A percentile compares a stretch with the other conserved stretches of the same genome.
Conservation (phyloP, 2,888 invertebrate genomes). For the Microplitis deprimator region DNA sequence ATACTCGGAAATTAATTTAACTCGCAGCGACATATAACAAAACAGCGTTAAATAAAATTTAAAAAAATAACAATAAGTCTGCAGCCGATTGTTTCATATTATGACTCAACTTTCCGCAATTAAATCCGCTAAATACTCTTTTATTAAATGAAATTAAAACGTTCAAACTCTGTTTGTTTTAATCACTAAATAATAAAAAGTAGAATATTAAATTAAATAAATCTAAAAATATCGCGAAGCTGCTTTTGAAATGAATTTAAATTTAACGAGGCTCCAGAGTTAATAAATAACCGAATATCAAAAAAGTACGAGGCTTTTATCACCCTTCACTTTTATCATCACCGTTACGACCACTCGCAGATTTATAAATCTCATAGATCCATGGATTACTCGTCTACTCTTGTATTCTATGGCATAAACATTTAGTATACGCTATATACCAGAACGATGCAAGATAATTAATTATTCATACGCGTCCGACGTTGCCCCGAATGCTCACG, state of each 20-base stretch:
- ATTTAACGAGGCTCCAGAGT: not conserved
- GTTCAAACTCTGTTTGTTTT: no score
- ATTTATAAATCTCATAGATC: conserved; percentile 19
- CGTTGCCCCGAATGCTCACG: conserved; percentile 54
- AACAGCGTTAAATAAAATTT: not conserved
- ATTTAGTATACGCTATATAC: conserved; percentile 33
- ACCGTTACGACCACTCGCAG: not conserved
- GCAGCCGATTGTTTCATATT: not conserved
- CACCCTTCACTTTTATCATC: conserved; percentile 6
- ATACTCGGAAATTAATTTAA: conserved; percentile 17
- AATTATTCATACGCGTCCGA: conserved; percentile 67
- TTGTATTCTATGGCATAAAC: conserved; percentile 1
- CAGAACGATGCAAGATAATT: conserved; percentile 57
- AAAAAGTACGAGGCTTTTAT: conserved; percentile 1
- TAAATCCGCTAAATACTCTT: no score
- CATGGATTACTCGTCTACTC: conserved; percentile 4
- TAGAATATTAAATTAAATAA: no score
- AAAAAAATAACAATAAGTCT: not conserved
- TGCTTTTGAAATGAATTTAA: not conserved
- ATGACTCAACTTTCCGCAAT: not conserved
- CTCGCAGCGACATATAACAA: not conserved
- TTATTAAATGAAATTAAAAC: no score
- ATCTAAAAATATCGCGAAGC: no score
- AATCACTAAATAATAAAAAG: no score
- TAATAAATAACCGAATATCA: not conserved